Evolutionary conservation across 2,888 invertebrate genomes (phyloP).

Genomic region (Hirtodrosophila cameraria): DNA sequence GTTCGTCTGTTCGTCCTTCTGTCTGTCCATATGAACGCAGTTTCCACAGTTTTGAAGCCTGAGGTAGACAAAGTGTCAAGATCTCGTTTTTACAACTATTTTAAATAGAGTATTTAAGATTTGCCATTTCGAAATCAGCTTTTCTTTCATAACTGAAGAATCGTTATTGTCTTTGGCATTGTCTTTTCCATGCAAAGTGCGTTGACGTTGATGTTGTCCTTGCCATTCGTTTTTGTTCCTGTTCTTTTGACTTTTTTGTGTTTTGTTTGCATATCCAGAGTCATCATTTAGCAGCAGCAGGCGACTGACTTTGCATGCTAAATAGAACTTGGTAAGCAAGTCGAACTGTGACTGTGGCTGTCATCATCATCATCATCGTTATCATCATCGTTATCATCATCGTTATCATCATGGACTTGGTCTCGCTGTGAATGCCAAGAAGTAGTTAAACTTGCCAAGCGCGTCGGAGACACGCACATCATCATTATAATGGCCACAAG

Average conservation of each 20-base stretch:
- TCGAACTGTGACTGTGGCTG: slow-evolving; percentile 13
- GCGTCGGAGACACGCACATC: slow-evolving; percentile 38
- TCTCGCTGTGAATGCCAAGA: slow-evolving; percentile 25
- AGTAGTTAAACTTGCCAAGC: slow-evolving; percentile 37
- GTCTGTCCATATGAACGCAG: too few relatives aligned
- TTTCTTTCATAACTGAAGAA: slow-evolving; percentile 2
- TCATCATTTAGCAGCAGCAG: slow-evolving; percentile 28
- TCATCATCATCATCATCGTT: slow-evolving; percentile 10
- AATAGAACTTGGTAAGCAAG: slow-evolving; percentile 48
- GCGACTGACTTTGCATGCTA: slow-evolving; percentile 60
- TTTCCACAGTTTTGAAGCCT: too few relatives aligned
- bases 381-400: slow-evolving; percentile 16
- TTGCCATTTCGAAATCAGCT: too few relatives aligned
- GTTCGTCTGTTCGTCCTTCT: too few relatives aligned
- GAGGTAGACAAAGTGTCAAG: too few relatives aligned
- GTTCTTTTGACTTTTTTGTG: slow-evolving; percentile 4
- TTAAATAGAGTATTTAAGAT: background rate
- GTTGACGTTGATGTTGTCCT: slow-evolving; percentile 18
- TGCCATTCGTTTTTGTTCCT: slow-evolving; percentile 6
- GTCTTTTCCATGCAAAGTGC: slow-evolving; percentile 33
- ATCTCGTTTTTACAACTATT: too few relatives aligned
- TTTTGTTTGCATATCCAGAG: slow-evolving; percentile 13
- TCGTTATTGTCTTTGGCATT: slow-evolving; percentile 12
- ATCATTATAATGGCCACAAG: slow-evolving; percentile 19
- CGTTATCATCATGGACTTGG: too few relatives aligned